Percentiles rank a stretch among this genome's conserved stretches.
These are phyloP conservation scores for Linepithema humile DNA, from an alignment of 1,140 invertebrate genomes.

Conservation along the genomic window DNA sequence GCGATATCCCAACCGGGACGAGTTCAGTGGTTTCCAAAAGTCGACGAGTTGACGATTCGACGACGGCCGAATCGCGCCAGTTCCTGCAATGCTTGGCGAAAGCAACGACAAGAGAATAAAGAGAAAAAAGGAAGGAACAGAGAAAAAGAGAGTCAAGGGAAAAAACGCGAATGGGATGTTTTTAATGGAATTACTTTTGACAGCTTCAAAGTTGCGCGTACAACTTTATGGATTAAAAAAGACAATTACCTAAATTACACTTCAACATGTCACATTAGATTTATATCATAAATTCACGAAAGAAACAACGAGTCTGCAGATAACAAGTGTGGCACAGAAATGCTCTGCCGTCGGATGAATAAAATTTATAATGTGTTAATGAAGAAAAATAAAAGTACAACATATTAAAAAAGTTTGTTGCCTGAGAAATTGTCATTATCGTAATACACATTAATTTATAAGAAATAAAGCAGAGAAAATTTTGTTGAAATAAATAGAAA, in stretches of 20 bases:
- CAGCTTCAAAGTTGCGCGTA: slow-evolving; percentile 5
- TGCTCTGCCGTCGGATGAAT: not conserved
- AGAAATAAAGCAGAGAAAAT: not conserved
- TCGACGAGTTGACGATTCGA: slow-evolving; percentile 63
- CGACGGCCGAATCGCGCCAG: slow-evolving; percentile 47
- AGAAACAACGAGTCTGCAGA: not conserved
- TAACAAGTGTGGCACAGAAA: not conserved
- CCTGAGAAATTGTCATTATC: not conserved
- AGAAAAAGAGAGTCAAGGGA: not conserved
- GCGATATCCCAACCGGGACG: slow-evolving; percentile 63
- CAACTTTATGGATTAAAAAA: not conserved
- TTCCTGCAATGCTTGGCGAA: slow-evolving; percentile 47
- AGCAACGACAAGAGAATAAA: not conserved
- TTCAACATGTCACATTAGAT: not conserved
- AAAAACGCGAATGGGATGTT: not conserved
- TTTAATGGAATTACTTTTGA: not conserved
- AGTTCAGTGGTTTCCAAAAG: slow-evolving; percentile 70
- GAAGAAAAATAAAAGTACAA: not conserved
- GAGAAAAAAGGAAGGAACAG: not conserved
- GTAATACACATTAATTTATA: not conserved
- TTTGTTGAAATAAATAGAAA: not conserved
- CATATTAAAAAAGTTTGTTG: not conserved
- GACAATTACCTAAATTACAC: not conserved
- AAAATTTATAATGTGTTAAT: not conserved
- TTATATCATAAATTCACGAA: not conserved